Percentiles rank a stretch among this genome's conserved stretches.
Evolutionary conservation across 2,797 vertebrate species (phyloP).

Genomic region (Syngnathus acus): DNA sequence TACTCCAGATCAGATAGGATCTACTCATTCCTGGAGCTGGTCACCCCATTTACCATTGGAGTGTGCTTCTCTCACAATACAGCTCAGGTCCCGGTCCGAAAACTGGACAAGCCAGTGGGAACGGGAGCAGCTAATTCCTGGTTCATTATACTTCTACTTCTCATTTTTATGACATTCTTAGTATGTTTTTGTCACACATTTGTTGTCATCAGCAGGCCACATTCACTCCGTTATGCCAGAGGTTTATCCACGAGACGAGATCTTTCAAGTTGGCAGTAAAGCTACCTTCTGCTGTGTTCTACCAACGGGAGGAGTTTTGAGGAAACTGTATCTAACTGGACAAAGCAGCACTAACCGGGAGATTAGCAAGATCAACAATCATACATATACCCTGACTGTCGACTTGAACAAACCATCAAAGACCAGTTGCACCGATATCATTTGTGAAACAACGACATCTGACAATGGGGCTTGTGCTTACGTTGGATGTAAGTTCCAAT

Average conservation of each 20-base stretch:
- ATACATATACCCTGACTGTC: conserved; percentile 28
- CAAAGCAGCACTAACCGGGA: accelerated
- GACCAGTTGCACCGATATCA: accelerated
- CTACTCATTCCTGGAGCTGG: conserved; percentile 54
- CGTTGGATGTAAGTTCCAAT: conserved; percentile 54
- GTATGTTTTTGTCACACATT: neutral
- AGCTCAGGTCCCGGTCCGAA: conserved; percentile 28
- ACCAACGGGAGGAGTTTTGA: neutral
- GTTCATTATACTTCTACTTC: conserved; percentile 20
- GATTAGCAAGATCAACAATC: conserved; percentile 19
- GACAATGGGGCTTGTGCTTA: conserved; percentile 6
- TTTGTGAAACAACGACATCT: neutral
- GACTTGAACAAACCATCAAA: accelerated
- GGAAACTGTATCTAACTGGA: accelerated
- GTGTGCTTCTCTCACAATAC: conserved; percentile 48
- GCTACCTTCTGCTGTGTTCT: conserved; percentile 61
- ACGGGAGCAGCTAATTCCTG: conserved; percentile 11
- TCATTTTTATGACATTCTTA: neutral
- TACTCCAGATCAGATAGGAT: conserved; percentile 13
- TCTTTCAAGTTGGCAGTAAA: conserved; percentile 28
- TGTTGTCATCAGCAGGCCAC: conserved; percentile 8
- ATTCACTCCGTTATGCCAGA: accelerated
- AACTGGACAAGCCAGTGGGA: conserved; percentile 34
- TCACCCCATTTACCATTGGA: conserved; percentile 44
- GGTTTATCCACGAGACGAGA: conserved; percentile 38